These are phyloP conservation scores for Cecropterus lyciades DNA, from an alignment of 1,140 invertebrate species.

Conservation along the genomic window DNA sequence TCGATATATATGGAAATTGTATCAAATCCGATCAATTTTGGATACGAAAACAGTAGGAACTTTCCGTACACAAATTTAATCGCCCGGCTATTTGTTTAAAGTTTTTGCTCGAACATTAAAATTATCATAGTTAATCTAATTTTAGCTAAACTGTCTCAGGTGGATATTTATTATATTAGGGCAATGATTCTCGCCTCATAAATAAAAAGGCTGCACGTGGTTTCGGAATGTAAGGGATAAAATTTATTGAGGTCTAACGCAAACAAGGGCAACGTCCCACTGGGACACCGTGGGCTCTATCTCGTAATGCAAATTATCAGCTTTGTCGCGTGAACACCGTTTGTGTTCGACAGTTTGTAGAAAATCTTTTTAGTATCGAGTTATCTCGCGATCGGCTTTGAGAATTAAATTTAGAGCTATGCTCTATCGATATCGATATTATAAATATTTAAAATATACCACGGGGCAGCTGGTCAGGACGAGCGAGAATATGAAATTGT, in stretches of 20 bases:
- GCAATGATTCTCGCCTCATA: conserved; percentile 60
- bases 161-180: conserved; percentile 58
- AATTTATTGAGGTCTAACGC: conserved; percentile 71
- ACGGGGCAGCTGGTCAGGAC: no score
- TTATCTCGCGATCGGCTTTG: conserved; percentile 3
- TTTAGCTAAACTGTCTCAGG: conserved; percentile 52
- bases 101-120: conserved; percentile 21
- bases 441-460: no score
- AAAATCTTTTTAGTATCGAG: conserved; percentile 5
- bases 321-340: conserved; percentile 26
- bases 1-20: conserved; percentile 34
- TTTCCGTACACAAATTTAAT: conserved; percentile 3
- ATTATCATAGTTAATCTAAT: conserved; percentile 62
- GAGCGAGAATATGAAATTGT: no score
- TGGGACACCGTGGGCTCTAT: conserved; percentile 51
- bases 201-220: conserved; percentile 66
- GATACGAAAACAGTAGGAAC: not conserved
- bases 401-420: not conserved
- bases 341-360: conserved; percentile 16
- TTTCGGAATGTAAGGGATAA: conserved; percentile 56
- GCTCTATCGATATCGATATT: no score
- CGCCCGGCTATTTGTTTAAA: no score
- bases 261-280: conserved; percentile 69
- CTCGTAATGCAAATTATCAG: conserved; percentile 61
- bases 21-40: conserved; percentile 15